Evolutionary conservation across 2,113 vertebrate genomes (phyloP), one percentile per base, ranked within the genome.

Genomic region (Pontoporia blainvillei): DNA sequence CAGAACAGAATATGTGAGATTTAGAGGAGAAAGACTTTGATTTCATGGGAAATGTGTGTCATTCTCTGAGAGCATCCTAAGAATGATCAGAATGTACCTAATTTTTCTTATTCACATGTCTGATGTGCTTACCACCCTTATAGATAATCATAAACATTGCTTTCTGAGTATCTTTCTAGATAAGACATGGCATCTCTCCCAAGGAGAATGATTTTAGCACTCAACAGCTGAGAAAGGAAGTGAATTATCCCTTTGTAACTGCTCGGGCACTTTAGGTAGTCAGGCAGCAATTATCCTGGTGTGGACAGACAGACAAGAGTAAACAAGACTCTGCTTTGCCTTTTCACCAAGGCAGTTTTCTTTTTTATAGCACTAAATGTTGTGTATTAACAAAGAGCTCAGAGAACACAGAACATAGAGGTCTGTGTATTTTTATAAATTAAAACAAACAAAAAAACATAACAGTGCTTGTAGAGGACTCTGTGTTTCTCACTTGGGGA

Each of bases 341-440:
- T 73, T 83, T 90, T 90, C 75, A 95, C 39, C 0, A 1, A 88
- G 29, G 18, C 36, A 21, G 31, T 86, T 89, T 90, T 44, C 57
- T 39, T 79, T 75, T 46, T 93, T 84, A 91, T 27, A 46, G n/a
- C n/a, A 90, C n/a, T 61, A 46, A 83, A 41, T 71, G 27, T 84
- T 91, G 66, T 23, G n/a, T 75, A 44, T 49, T 44, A 64, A 86
- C 46, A 39, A 39, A 85, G 93, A 29, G 29, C 27, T 79, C 36
- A 72, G 52, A 76, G 39, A 76, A 46, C 15, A 57, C 36, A 17
- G 67, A 71, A 49, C 91, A 89, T 15, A 95, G 36, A 85, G 14
- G 27, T 91, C 76, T 90, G n/a, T 81, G 29, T 93, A 41, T 54
- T 96, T 95, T 95, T 67, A 83, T 57, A 84, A 96, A 89, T 76